Base-by-base conservation (phyloP, 2,888 invertebrate species). In the Mythimna impura region DNA sequence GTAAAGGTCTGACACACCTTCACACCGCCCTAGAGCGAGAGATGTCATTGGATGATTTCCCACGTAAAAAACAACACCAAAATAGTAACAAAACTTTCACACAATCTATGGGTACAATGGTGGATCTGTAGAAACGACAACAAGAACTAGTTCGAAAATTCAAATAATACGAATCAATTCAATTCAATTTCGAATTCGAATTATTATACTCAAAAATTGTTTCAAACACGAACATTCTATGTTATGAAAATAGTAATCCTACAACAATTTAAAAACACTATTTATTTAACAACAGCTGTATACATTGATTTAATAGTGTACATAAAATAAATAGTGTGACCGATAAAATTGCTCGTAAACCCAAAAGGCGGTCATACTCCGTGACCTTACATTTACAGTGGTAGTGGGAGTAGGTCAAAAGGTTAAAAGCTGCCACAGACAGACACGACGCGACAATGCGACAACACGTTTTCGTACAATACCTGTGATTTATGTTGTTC, bases 291-390 rank as follows among this genome's bases (percentile, higher is more conserved):
- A 47, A 9, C 43, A 17, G 36, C 40, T 71, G 12, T 20, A 43
- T 34, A 54, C 47, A 36, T 52, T 63, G 7, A 52, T 43, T 57
- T 71, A 63, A 63, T 72, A 20, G 63, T 17, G 30, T 25, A 40
- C 69, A 52, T 76, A 43, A 81, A 75, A 50, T 65, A 75, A 80
- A 75, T 57, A 75, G 68, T 81, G 64, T 68, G 60, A 68, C 52
- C 52, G 54, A 63, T 61, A 40, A 43, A 65, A 43, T 36, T 62
- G 43, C 54, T 69, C 81, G 55, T 76, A 65, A 75, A 81, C 20
- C 81, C 17, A 20, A 55, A 64, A 36, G 12, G 55, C 60, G 54
- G 25, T 14, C 4, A 14, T 52, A 22, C 55, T 55, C 54, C n/a
- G 61, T 75, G 68, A 76, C 76, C 43, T 61, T 63, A 17, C 22